phyloP scores from a whole-genome alignment of 2,113 vertebrate genomes.

The Salvelinus fontinalis region DNA sequence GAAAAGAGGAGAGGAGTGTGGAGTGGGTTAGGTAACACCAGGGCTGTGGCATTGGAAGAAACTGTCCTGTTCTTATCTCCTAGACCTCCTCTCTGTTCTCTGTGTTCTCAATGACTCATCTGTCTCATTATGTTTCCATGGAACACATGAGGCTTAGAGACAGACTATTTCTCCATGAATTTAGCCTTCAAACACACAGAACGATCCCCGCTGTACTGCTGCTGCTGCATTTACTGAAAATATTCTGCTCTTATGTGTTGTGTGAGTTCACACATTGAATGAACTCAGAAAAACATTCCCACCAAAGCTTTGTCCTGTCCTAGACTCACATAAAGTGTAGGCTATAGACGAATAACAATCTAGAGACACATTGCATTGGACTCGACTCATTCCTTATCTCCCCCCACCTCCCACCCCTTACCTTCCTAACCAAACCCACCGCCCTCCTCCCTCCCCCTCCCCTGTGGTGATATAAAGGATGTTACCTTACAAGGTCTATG shows the following conservation, averaged over 20 bases:
- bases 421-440: neutral
- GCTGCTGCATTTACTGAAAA: too few relatives aligned
- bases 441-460: constrained; percentile 4
- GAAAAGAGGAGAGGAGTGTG: constrained; percentile 47
- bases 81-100: constrained; percentile 45
- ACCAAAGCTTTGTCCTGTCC: too few relatives aligned
- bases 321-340: too few relatives aligned
- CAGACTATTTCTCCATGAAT: too few relatives aligned
- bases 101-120: constrained; percentile 46
- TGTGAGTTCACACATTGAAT: too few relatives aligned
- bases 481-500: constrained; percentile 98
- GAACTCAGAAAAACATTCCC: too few relatives aligned
- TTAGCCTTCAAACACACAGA: too few relatives aligned
- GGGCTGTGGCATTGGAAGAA: constrained; percentile 7
- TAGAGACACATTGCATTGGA: too few relatives aligned
- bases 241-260: neutral
- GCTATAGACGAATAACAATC: too few relatives aligned
- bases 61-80: neutral
- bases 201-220: too few relatives aligned
- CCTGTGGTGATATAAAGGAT: constrained; percentile 77
- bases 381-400: neutral
- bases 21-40: constrained; percentile 59
- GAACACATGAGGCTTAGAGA: neutral
- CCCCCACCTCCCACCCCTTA: neutral
- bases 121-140: constrained; percentile 48